Evolutionary conservation across 2,113 vertebrate genomes (phyloP), one percentile per base, ranked within the genome.

Genomic region (Toxostoma redivivum): DNA sequence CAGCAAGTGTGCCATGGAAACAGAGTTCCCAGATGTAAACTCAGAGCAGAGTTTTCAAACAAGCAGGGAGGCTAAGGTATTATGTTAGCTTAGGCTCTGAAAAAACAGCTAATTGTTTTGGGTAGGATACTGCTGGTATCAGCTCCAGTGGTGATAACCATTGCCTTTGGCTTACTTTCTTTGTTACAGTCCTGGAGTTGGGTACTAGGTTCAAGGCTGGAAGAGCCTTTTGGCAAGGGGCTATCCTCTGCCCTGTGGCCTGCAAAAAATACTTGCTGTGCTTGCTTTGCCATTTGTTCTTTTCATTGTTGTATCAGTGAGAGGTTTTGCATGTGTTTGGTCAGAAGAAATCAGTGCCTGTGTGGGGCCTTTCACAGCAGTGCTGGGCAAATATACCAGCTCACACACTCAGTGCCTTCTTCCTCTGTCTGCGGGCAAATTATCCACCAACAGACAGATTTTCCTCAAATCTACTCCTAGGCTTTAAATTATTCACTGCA

Each of bases 401-500:
- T 81, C 64, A 78, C 61, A 13, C 65, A 13, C 51, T 62, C 64
- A 30, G 64, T 42, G 85, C 42, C 67, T 86, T 78, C 72, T 74
- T 94, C 91, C 73, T 94, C 47, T 90, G 60, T 88, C 76, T 90
- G 27, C 84, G 78, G 60, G 86, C 88, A 93, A 88, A 71, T 71
- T 76, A 40, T 81, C 60, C 27, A 64, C 88, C 53, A 93, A 60
- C 47, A 94, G 84, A 92, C 35, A 1, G 4, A 23, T 95, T 95
- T 95, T 94, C 69, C 56, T 95, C 65, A 93, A 67, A 71, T 58
- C 42, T 86, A 12, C 69, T 90, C 82, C 61, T 74, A 60, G 54
- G 58, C 37, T 90, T 86, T 95, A 76, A 94, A 90, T 96, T 96
- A 94, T 96, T 94, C 88, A 92, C 88, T 71, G 61, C 61, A 45